Conservation (phyloP, 1,140 invertebrate genomes). For the Drosophila nigromelanica region DNA sequence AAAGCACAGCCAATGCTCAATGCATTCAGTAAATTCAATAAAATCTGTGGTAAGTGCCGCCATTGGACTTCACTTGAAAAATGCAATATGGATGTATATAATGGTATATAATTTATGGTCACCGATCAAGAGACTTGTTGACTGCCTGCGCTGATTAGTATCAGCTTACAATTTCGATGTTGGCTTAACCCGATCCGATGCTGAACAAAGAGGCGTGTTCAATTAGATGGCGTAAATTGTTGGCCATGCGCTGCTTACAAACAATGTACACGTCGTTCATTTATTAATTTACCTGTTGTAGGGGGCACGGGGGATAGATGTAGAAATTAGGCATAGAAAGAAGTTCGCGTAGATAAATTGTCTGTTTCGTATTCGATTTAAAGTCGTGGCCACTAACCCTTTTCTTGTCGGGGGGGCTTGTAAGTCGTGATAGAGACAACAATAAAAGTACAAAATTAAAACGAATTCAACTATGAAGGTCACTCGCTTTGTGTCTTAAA, state of each 20-base stretch:
- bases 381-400: background rate
- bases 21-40: slow-evolving; percentile 7
- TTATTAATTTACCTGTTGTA: background rate
- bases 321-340: background rate
- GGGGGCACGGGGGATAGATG: background rate
- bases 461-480: slow-evolving; percentile 67
- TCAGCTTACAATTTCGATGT: slow-evolving; percentile 21
- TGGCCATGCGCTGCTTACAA: slow-evolving; percentile 29
- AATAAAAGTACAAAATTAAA: slow-evolving; percentile 17
- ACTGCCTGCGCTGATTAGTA: slow-evolving; percentile 30
- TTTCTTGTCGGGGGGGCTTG: background rate
- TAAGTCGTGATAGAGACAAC: slow-evolving; percentile 6
- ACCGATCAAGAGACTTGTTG: slow-evolving; percentile 9
- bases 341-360: slow-evolving; percentile 1
- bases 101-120: slow-evolving; percentile 37
- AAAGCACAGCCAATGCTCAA: slow-evolving; percentile 9
- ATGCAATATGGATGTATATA: slow-evolving; percentile 5
- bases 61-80: slow-evolving; percentile 15
- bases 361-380: background rate
- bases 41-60: background rate
- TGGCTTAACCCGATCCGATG: slow-evolving; percentile 20
- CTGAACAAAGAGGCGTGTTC: slow-evolving; percentile 39
- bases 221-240: slow-evolving; percentile 42
- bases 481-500: slow-evolving; percentile 64
- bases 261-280: slow-evolving; percentile 25